A percentile compares a stretch with the other conserved stretches of the same genome.
Conservation (phyloP, 2,797 vertebrate genomes). For the Myotis planiceps region DNA sequence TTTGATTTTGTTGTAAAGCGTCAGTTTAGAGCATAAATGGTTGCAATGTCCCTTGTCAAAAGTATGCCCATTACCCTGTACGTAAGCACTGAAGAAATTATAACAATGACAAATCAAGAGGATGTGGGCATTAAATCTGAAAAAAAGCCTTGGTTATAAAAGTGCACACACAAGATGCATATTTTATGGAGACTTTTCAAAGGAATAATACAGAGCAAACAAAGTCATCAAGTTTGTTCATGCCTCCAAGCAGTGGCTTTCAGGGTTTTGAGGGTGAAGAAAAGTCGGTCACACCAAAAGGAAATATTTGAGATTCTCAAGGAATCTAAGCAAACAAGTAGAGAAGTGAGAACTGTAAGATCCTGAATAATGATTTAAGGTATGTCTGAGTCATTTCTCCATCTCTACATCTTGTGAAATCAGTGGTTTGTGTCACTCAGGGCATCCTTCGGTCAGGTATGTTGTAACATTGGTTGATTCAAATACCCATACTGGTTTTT, state of each 20-base stretch:
- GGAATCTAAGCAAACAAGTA: background rate
- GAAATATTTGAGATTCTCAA: background rate
- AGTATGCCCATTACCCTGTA: rapidly evolving
- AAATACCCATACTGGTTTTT: background rate
- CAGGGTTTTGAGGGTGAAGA: background rate
- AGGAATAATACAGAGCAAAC: background rate
- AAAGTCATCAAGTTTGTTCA: background rate
- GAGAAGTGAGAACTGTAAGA: background rate
- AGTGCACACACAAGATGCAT: rapidly evolving
- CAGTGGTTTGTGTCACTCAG: rapidly evolving
- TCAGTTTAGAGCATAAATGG: rapidly evolving
- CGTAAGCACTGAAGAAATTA: rapidly evolving
- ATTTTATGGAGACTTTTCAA: background rate
- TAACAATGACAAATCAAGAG: background rate
- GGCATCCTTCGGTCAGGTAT: background rate
- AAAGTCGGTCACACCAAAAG: background rate
- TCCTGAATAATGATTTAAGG: background rate
- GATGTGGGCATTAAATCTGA: background rate
- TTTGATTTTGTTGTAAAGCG: no score
- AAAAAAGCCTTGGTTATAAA: background rate
- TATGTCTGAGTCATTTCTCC: background rate
- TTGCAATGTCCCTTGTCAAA: rapidly evolving
- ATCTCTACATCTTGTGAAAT: background rate
- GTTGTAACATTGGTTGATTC: rapidly evolving
- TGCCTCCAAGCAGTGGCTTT: background rate